These are phyloP conservation scores for Portevinia maculata DNA, from an alignment of 2,888 invertebrate species.

Conservation along the genomic window DNA sequence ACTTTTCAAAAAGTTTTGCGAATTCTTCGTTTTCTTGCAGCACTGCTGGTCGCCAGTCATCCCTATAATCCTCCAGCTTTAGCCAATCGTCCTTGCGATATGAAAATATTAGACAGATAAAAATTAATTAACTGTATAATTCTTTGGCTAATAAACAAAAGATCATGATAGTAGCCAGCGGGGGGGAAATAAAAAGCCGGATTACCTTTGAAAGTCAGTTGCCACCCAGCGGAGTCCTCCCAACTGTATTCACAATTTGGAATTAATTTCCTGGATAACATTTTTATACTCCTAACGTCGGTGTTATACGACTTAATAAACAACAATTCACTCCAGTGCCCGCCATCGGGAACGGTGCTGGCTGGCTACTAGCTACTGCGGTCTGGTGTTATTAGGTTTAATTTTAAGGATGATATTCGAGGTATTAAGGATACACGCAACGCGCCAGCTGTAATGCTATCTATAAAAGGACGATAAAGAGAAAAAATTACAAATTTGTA, in stretches of 20 bases:
- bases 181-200: slow-evolving; percentile 17
- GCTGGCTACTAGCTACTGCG: slow-evolving; percentile 17
- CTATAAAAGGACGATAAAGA: slow-evolving; percentile 58
- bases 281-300: slow-evolving; percentile 66
- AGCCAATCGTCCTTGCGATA: slow-evolving; percentile 70
- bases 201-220: slow-evolving; percentile 64
- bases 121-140: slow-evolving; percentile 75
- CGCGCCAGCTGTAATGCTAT: slow-evolving; percentile 53
- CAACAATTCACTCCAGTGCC: slow-evolving; percentile 54
- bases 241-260: slow-evolving; percentile 69
- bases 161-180: slow-evolving; percentile 36
- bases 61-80: slow-evolving; percentile 32
- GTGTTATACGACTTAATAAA: slow-evolving; percentile 73
- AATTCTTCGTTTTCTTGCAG: slow-evolving; percentile 40
- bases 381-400: slow-evolving; percentile 69
- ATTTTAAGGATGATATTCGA: slow-evolving; percentile 69
- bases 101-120: slow-evolving; percentile 74
- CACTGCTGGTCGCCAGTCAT: slow-evolving; percentile 36
- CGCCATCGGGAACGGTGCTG: not conserved
- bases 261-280: slow-evolving; percentile 70
- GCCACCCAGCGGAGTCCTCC: slow-evolving; percentile 8
- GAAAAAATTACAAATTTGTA: slow-evolving; percentile 34
- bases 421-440: slow-evolving; percentile 64
- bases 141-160: slow-evolving; percentile 70
- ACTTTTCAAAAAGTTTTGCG: slow-evolving; percentile 5